These are phyloP conservation scores for Allygus modestus DNA, from an alignment of 2,888 invertebrate genomes.

Conservation along the genomic window DNA sequence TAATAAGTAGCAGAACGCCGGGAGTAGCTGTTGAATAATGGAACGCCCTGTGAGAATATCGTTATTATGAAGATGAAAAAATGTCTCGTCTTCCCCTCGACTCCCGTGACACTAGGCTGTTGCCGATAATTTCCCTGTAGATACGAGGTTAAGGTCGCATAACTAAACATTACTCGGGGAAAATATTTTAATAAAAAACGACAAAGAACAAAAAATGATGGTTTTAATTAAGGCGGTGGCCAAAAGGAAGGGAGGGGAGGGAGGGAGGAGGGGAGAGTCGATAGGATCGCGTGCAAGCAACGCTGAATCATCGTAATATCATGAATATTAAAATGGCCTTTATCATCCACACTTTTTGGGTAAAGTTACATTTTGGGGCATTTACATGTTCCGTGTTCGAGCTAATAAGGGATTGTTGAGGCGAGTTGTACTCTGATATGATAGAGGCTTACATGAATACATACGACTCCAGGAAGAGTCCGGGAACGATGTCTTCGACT, in stretches of 20 bases:
- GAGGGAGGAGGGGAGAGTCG: slow-evolving; percentile 24
- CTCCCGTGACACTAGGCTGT: background rate
- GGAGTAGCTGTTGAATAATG: slow-evolving; percentile 32
- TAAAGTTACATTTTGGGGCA: slow-evolving; percentile 42
- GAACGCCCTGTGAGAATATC: slow-evolving; percentile 41
- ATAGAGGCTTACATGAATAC: background rate
- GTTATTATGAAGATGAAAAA: slow-evolving; percentile 31
- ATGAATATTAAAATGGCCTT: slow-evolving; percentile 58
- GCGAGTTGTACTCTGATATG: background rate
- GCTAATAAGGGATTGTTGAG: slow-evolving; percentile 14
- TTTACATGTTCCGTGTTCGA: slow-evolving; percentile 16
- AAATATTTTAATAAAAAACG: slow-evolving; percentile 56
- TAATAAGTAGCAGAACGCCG: slow-evolving; percentile 34
- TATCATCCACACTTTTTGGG: slow-evolving; percentile 36
- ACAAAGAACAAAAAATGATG: slow-evolving; percentile 46
- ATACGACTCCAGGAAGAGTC: background rate
- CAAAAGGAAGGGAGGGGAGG: slow-evolving; percentile 3
- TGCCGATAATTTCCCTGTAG: slow-evolving; percentile 55
- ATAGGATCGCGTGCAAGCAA: slow-evolving; percentile 16
- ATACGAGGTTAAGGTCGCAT: slow-evolving; percentile 28
- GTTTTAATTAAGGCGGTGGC: slow-evolving; percentile 58
- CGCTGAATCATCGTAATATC: slow-evolving; percentile 49
- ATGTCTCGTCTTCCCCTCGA: slow-evolving; percentile 17
- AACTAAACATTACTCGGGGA: slow-evolving; percentile 35
- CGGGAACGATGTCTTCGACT: too few relatives aligned